These are phyloP conservation scores for Sebastes schlegelii DNA, from an alignment of 2,113 vertebrate genomes.

Conservation along the genomic window DNA sequence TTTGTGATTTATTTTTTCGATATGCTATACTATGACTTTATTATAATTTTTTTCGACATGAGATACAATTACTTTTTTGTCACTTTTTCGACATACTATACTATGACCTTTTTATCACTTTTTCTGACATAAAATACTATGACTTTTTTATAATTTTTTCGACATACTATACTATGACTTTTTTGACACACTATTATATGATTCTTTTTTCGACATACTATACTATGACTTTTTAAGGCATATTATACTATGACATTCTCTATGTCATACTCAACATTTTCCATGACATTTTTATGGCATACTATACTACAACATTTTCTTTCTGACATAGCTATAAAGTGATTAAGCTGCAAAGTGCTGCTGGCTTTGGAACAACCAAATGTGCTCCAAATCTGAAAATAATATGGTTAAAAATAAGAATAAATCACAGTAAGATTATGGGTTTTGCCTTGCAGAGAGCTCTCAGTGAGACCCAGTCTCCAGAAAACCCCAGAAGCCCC, in stretches of 20 bases:
- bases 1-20: too few species aligned
- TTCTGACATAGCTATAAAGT: conserved; percentile 17
- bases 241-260: neutral
- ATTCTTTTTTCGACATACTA: too few species aligned
- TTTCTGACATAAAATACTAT: too few species aligned
- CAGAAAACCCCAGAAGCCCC: conserved; percentile 90
- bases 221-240: too few species aligned
- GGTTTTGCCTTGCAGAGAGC: conserved; percentile 86
- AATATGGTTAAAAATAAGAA: neutral
- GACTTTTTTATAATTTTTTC: too few species aligned
- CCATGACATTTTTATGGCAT: neutral
- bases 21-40: too few species aligned
- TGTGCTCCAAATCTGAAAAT: conserved; percentile 31
- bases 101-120: too few species aligned
- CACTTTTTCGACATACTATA: too few species aligned
- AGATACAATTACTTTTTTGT: too few species aligned
- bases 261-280: neutral
- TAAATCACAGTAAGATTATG: conserved; percentile 23
- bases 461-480: conserved; percentile 89
- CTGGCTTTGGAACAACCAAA: conserved; percentile 30
- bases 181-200: too few species aligned
- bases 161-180: too few species aligned
- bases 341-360: conserved; percentile 25
- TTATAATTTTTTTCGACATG: too few species aligned
- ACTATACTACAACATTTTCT: neutral